A percentile compares a stretch with the other conserved stretches of the same genome.
These are phyloP conservation scores for Falco berigora DNA, from an alignment of 2,797 vertebrate genomes.

Conservation along the genomic window DNA sequence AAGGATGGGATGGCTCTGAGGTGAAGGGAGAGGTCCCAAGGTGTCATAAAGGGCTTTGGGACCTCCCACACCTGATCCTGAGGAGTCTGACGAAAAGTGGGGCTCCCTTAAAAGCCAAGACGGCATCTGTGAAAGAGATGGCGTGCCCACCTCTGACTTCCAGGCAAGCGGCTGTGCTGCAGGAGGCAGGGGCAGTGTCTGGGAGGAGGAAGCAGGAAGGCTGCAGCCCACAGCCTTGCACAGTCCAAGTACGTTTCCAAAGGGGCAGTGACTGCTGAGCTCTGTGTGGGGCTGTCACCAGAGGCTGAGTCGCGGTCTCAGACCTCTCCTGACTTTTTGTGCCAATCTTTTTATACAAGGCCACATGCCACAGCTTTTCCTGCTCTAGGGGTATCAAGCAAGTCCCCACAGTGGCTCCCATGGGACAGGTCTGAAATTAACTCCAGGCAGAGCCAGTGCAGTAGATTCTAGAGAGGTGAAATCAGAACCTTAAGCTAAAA, in stretches of 20 bases:
- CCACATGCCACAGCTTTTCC: background rate
- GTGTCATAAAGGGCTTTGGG: background rate
- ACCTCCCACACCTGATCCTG: background rate
- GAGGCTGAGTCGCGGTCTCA: background rate
- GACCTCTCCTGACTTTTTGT: background rate
- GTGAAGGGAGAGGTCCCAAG: background rate
- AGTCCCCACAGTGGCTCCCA: background rate
- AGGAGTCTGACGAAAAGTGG: background rate
- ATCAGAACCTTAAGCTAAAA: background rate
- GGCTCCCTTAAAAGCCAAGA: background rate
- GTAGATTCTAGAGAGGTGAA: background rate
- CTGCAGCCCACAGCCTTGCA: background rate
- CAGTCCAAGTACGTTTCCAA: background rate
- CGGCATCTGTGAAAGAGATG: background rate
- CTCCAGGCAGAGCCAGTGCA: background rate
- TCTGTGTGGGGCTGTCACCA: background rate
- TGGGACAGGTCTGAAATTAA: background rate
- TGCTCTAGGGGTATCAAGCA: background rate
- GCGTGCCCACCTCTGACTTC: background rate
- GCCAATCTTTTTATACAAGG: background rate
- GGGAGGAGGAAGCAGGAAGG: background rate
- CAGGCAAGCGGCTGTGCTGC: background rate
- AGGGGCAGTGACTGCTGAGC: background rate
- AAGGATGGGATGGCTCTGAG: background rate
- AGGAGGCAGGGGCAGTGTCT: background rate